Percentiles rank a stretch among this genome's conserved stretches.
These are phyloP conservation scores for Machaerirhynchus nigripectus DNA, from an alignment of 2,113 vertebrate species.

Conservation along the genomic window DNA sequence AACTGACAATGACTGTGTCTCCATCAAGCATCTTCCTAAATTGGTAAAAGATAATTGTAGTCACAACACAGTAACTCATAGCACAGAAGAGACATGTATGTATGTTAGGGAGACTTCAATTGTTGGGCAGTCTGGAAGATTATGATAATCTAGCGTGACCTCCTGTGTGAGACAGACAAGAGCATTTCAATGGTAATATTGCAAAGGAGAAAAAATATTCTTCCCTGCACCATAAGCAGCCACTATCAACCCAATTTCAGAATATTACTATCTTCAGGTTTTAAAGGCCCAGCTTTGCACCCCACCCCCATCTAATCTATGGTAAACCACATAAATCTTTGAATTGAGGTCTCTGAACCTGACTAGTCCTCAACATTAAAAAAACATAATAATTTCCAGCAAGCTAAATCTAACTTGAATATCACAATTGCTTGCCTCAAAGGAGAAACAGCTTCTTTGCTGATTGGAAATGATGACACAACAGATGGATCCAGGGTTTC, in stretches of 20 bases:
- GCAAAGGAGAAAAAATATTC: background rate
- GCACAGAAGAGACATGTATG: background rate
- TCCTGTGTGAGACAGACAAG: slow-evolving; percentile 25
- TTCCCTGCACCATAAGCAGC: background rate
- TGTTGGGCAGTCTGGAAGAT: background rate
- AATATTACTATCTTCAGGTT: background rate
- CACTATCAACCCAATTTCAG: background rate
- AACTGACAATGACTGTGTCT: background rate
- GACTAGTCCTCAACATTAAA: background rate
- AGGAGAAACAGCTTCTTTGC: background rate
- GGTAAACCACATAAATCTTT: background rate
- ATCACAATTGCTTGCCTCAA: background rate
- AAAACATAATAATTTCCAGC: background rate
- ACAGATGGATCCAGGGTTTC: background rate
- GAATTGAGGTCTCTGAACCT: background rate
- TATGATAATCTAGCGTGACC: slow-evolving; percentile 21
- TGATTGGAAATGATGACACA: background rate
- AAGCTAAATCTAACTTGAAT: background rate
- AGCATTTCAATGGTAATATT: background rate
- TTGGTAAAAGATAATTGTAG: background rate
- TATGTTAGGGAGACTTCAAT: background rate
- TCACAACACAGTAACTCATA: background rate
- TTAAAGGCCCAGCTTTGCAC: background rate
- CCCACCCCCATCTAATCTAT: background rate
- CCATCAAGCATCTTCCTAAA: background rate